Evolutionary conservation across 2,888 invertebrate species (phyloP), one percentile per base, ranked within the genome.

Genomic region (Fissipunctia ypsillon): DNA sequence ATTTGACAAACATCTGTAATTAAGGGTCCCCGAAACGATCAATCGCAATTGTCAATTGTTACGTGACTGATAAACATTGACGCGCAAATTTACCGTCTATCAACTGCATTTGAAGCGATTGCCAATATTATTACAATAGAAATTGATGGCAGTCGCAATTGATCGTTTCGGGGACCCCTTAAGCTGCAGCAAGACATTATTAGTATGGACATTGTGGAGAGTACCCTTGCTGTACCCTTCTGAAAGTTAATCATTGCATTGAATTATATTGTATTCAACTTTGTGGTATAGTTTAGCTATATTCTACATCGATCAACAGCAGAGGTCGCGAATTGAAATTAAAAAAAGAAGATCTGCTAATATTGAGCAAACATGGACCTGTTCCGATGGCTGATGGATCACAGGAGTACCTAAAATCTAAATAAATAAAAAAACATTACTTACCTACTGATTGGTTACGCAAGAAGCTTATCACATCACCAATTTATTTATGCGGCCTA

Each of bases 391-490:
- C 14, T 72, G 35, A 43, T 60, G 22, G 45, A 41, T 70, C 25
- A 22, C 10, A 61, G 12, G 4, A 31, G n/a, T 12, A 22, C 38
- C 1, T 35, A 5, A 3, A n/a, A 60, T 45, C 2, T 19, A 41
- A 63, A 52, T 16, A 25, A 22, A 59, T 28, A 28, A 38, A 19
- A 41, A 28, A 7, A 0, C 38, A 25, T 64, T 9, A 86, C 87
- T 87, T 68, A 87, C 87, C 80, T 77, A 76, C 70, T 80, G 83
- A 81, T 76, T 80, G 87, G 87, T 87, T 87, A 87, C 87, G 87
- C 87, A 87, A 87, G 87, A 78, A 82, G 77, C 71, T 73, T 80
- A 61, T 85, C 87, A 87, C 87, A 87, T 85, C 78, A 83, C 86
- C 84, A 65, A 65, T 60, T 72, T 72, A 73, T 76, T 68, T 61